Evolutionary conservation across 2,888 invertebrate genomes (phyloP).

Genomic region (Folsomia candida): DNA sequence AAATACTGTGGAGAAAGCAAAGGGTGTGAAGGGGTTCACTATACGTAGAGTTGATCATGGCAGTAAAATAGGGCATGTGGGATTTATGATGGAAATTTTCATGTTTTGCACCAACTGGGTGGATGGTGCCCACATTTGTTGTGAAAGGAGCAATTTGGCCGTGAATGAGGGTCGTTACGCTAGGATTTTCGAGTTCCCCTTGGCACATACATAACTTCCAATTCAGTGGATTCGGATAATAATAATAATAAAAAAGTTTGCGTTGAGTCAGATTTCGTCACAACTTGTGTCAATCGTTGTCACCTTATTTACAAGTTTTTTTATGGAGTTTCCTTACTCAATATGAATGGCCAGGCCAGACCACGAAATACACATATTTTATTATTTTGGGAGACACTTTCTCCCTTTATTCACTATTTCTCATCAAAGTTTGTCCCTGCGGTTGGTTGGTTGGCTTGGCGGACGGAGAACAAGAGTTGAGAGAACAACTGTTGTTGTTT

Average conservation of each 20-base stretch:
- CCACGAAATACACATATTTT: no score
- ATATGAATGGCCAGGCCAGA: no score
- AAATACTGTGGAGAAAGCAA: not conserved
- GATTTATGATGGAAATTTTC: not conserved
- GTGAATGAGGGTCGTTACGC: constrained; percentile 37
- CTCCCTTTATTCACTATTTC: not conserved
- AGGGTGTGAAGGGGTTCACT: not conserved
- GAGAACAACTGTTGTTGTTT: no score
- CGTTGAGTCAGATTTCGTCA: no score
- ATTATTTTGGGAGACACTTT: not conserved
- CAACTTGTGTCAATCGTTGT: no score
- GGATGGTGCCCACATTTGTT: not conserved
- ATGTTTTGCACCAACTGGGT: not conserved
- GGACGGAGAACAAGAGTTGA: no score
- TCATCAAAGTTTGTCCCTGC: not conserved
- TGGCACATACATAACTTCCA: constrained; percentile 12
- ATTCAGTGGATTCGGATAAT: no score
- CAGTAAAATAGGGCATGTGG: constrained; percentile 12
- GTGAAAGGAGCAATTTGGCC: constrained; percentile 30
- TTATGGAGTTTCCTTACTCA: no score
- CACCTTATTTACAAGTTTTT: no score
- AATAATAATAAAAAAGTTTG: no score
- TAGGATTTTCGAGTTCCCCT: constrained; percentile 29
- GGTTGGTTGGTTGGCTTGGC: not conserved
- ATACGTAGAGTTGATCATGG: no score